Evolutionary conservation across 2,888 invertebrate species (phyloP).

Genomic region (Eristalis pertinax): DNA sequence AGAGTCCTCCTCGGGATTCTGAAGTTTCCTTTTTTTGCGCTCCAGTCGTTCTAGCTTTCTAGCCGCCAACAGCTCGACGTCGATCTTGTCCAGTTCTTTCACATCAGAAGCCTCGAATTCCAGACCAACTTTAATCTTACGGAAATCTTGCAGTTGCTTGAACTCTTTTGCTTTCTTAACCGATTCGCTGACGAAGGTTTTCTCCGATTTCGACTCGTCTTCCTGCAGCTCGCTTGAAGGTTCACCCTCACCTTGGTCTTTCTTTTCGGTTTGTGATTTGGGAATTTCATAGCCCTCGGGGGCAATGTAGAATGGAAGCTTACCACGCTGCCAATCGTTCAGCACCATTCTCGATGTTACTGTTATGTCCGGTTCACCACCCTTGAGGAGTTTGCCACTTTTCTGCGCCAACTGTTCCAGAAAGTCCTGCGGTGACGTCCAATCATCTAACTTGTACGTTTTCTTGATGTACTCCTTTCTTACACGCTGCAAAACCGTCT

Average conservation of each 20-base stretch:
- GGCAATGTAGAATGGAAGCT: slow-evolving; percentile 95
- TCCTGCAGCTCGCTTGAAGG: slow-evolving; percentile 41
- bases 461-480: slow-evolving; percentile 93
- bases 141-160: slow-evolving; percentile 88
- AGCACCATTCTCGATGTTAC: slow-evolving; percentile 96
- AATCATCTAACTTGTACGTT: slow-evolving; percentile 93
- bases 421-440: slow-evolving; percentile 93
- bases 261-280: slow-evolving; percentile 81
- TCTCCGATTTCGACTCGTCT: slow-evolving; percentile 77
- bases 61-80: slow-evolving; percentile 84
- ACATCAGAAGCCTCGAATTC: slow-evolving; percentile 85
- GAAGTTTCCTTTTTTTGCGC: slow-evolving; percentile 76
- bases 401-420: slow-evolving; percentile 93
- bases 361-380: slow-evolving; percentile 96
- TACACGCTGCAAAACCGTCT: slow-evolving; percentile 92
- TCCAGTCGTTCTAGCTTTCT: slow-evolving; percentile 79
- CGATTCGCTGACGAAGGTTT: slow-evolving; percentile 80
- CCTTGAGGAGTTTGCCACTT: slow-evolving; percentile 95
- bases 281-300: slow-evolving; percentile 92
- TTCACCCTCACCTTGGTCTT: slow-evolving; percentile 52
- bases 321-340: slow-evolving; percentile 99
- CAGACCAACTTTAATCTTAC: slow-evolving; percentile 89
- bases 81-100: slow-evolving; percentile 81
- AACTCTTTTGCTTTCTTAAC: slow-evolving; percentile 81
- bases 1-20: slow-evolving; percentile 81